Percentiles rank a stretch among this genome's conserved stretches.
These are phyloP conservation scores for Campopleginae sp. DNA, from an alignment of 2,888 invertebrate genomes.

Conservation along the genomic window DNA sequence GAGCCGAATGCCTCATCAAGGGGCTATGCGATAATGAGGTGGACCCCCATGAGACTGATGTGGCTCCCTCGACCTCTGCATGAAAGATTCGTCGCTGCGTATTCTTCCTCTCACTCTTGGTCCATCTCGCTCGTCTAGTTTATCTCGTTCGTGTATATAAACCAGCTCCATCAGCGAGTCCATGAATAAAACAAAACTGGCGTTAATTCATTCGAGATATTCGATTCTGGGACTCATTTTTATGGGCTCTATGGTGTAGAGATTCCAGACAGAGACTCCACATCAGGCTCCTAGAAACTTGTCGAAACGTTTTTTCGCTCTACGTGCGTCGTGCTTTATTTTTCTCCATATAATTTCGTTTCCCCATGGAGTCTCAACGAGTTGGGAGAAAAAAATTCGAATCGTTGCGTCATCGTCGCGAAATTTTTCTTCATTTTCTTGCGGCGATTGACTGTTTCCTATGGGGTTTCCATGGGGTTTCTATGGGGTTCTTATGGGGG, in stretches of 20 bases:
- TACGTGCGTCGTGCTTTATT: neutral
- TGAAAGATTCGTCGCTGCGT: constrained; percentile 54
- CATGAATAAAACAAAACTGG: constrained; percentile 64
- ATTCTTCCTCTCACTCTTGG: constrained; percentile 15
- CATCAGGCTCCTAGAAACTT: neutral
- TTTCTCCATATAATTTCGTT: constrained; percentile 40
- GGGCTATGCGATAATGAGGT: constrained; percentile 72
- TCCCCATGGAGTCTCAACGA: constrained; percentile 24
- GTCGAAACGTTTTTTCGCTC: constrained; percentile 16
- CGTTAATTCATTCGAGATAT: constrained; percentile 61
- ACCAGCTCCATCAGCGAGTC: constrained; percentile 35
- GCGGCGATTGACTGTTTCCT: neutral
- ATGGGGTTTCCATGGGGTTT: too few relatives aligned
- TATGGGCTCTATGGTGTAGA: constrained; percentile 25
- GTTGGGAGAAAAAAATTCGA: constrained; percentile 14
- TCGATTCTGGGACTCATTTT: constrained; percentile 29
- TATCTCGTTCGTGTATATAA: constrained; percentile 53
- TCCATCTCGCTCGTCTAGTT: constrained; percentile 57
- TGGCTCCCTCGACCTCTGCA: constrained; percentile 27
- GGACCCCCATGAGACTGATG: constrained; percentile 34
- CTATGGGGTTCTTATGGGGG: too few relatives aligned
- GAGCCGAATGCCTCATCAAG: constrained; percentile 75
- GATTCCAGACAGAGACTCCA: constrained; percentile 3
- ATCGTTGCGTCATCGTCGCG: constrained; percentile 1
- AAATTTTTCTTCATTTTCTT: constrained; percentile 1